Evolutionary conservation across 1,140 invertebrate species (phyloP).

Genomic region (Goniozus legneri): DNA sequence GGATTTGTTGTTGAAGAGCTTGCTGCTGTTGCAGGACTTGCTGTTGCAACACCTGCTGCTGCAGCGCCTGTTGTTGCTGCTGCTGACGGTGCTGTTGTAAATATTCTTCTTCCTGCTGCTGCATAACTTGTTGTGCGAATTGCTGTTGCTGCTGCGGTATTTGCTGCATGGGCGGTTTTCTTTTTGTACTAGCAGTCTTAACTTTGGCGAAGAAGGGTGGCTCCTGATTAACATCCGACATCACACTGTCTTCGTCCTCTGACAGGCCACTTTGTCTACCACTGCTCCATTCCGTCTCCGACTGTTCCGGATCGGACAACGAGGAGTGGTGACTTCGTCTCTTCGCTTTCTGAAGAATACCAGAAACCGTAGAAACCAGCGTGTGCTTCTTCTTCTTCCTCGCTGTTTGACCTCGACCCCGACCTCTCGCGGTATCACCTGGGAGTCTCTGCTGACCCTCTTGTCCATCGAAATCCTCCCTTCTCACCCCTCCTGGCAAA

Average conservation of each 20-base stretch:
- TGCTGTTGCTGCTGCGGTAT: conserved; percentile 28
- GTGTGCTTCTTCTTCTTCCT: conserved; percentile 75
- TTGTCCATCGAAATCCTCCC: conserved; percentile 58
- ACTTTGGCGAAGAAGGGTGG: conserved; percentile 64
- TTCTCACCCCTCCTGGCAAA: conserved; percentile 67
- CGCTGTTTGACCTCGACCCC: conserved; percentile 29
- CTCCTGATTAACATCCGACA: conserved; percentile 64
- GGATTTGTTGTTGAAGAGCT: conserved; percentile 43
- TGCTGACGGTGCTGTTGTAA: conserved; percentile 18
- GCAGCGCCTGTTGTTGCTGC: conserved; percentile 29
- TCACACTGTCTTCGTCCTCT: conserved; percentile 69
- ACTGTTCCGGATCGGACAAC: conserved; percentile 73
- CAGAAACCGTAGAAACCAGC: conserved; percentile 74
- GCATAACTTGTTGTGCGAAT: conserved; percentile 16
- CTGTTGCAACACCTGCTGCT: too few relatives aligned
- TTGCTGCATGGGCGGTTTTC: conserved; percentile 43
- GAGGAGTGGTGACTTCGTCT: conserved; percentile 61
- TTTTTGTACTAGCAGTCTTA: conserved; percentile 52
- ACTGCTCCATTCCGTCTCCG: conserved; percentile 71
- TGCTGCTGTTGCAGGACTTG: too few relatives aligned
- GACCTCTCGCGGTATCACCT: conserved; percentile 28
- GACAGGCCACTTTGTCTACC: conserved; percentile 64
- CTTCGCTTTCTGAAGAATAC: conserved; percentile 75
- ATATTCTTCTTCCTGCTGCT: conserved; percentile 20
- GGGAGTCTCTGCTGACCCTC: conserved; percentile 35